Evolutionary conservation across 2,797 vertebrate genomes (phyloP), one percentile per base, ranked within the genome.

Genomic region (Pseudochirops cupreus): DNA sequence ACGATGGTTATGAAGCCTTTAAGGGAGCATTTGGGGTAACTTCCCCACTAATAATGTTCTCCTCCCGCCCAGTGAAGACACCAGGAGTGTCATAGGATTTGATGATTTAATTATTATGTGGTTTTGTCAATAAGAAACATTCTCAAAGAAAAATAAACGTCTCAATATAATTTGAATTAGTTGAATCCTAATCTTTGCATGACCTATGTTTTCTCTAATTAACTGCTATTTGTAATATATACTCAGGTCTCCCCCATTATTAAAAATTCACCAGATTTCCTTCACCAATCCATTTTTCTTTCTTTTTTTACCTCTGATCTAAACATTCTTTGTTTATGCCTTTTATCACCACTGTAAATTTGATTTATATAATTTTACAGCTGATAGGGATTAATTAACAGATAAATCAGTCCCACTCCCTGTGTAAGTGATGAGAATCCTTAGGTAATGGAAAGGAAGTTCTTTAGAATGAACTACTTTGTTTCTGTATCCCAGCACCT

Each of bases 21-120:
- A 97, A 94, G 96, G 97, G 95, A 97, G 90, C 96, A 26, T 93
- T 92, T 97, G 54, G 90, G 59, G 16, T 33, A 93, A 28, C 5
- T 58, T 91, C 57, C 24, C 31, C 6, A 91, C 92, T 46, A 31
- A 55, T 91, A 74, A 93, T 59, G 29, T 46, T 87, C 2, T 50
- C 11, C 7, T 52, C 5, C 28, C 3, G 0, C 2, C 4, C 4
- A 57, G 2, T 6, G 12, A 24, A 90, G 46, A 82, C 4, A 58
- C 16, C n/a, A 67, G 56, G 5, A 10, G 14, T 58, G 12, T 0
- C 16, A 92, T 94, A 29, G 0, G 56, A 33, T 59, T 62, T 91
- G 90, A 55, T 33, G 1, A 50, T 91, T 90, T 4, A 56, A 3
- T 53, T 89, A 31, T 46, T 10, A 12, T 67, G 2, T 53, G 0